Percentiles rank a stretch among this genome's conserved stretches.
Conservation (phyloP, 2,888 invertebrate species). For the Ametastegia equiseti region DNA sequence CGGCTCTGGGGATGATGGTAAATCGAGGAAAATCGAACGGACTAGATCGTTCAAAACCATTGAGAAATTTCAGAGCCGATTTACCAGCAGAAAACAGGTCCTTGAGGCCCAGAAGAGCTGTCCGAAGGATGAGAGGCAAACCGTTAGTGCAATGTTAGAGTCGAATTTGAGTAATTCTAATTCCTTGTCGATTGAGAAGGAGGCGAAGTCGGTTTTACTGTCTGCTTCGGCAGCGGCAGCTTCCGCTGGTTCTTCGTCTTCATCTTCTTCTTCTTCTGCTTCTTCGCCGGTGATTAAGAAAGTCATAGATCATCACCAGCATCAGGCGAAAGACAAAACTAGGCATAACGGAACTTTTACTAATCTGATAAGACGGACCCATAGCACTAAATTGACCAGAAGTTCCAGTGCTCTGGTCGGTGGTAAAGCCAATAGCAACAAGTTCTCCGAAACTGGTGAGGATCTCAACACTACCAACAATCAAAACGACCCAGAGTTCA, state of each 20-base stretch:
- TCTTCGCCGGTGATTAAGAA: neutral
- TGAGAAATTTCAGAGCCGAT: constrained; percentile 71
- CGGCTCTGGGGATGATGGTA: constrained; percentile 55
- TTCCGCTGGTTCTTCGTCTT: no score
- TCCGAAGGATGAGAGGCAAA: no score
- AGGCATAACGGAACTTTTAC: constrained; percentile 71
- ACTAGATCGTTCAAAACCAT: constrained; percentile 74
- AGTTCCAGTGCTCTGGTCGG: constrained; percentile 77
- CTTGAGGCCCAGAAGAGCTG: neutral
- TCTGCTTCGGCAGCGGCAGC: no score
- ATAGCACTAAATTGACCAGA: constrained; percentile 85
- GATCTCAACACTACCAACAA: no score
- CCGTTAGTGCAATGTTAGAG: no score
- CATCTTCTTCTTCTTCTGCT: no score
- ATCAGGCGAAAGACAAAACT: neutral
- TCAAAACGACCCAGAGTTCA: no score
- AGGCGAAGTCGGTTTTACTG: no score
- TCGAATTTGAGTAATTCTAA: neutral
- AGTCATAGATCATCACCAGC: neutral
- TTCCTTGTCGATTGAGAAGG: no score
- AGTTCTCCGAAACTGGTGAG: neutral
- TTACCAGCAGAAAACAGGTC: constrained; percentile 67
- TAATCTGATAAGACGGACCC: constrained; percentile 82
- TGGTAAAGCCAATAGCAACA: neutral
- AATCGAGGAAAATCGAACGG: constrained; percentile 70